These are phyloP conservation scores for Acanthoscelides obtectus DNA, from an alignment of 2,888 invertebrate species.

Conservation along the genomic window DNA sequence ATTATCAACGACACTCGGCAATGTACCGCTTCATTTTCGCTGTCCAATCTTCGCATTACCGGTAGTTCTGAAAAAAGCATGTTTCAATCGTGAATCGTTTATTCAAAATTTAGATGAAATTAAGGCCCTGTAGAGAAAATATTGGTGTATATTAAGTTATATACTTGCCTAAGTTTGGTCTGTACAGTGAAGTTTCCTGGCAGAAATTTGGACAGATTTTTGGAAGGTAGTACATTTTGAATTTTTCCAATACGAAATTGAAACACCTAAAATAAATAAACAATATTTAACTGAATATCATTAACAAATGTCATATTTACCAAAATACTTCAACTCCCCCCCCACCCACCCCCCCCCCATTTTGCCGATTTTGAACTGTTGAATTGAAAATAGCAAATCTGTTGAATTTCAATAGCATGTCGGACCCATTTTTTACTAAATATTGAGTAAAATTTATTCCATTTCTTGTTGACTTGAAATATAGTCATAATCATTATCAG, in stretches of 20 bases:
- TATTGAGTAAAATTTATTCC: no score
- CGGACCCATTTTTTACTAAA: no score
- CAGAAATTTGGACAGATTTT: conserved; percentile 87
- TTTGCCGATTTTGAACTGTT: no score
- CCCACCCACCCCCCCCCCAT: no score
- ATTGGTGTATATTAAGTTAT: no score
- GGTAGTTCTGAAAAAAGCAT: conserved; percentile 5
- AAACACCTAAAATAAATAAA: conserved; percentile 69
- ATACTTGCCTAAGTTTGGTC: conserved; percentile 67
- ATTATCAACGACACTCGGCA: conserved; percentile 84
- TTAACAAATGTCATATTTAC: no score
- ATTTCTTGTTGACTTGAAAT: no score
- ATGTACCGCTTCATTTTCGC: conserved; percentile 61
- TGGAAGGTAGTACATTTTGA: conserved; percentile 85
- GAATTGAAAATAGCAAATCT: no score
- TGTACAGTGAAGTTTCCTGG: conserved; percentile 73
- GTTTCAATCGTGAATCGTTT: not conserved
- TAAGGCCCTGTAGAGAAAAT: not conserved
- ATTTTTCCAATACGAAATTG: conserved; percentile 85
- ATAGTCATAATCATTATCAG: no score
- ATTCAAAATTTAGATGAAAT: not conserved
- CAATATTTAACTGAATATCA: no score
- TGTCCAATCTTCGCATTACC: conserved; percentile 54
- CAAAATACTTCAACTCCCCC: no score
- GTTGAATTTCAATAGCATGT: no score